These are phyloP conservation scores for Coptotermes formosanus DNA, from an alignment of 1,140 invertebrate species.

Conservation along the genomic window DNA sequence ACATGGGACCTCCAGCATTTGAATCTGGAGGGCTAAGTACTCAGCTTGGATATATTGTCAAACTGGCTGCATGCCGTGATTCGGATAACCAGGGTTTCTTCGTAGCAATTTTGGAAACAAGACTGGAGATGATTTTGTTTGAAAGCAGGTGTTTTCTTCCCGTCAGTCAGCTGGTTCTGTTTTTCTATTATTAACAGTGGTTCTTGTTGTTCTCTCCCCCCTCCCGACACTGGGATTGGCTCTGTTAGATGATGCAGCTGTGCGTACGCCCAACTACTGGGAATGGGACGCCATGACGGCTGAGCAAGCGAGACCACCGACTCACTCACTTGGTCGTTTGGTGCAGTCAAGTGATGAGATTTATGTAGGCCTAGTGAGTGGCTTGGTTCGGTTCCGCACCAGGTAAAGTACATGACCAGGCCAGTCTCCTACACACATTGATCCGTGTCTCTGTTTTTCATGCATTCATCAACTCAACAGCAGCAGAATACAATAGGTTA, in stretches of 20 bases:
- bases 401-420: slow-evolving; percentile 36
- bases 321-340: slow-evolving; percentile 17
- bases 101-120: slow-evolving; percentile 11
- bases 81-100: slow-evolving; percentile 18
- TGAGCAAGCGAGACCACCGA: slow-evolving; percentile 20
- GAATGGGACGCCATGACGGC: background rate
- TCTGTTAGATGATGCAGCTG: slow-evolving; percentile 31
- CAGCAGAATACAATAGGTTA: background rate
- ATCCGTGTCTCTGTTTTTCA: background rate
- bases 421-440: slow-evolving; percentile 34
- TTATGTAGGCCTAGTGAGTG: slow-evolving; percentile 31
- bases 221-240: slow-evolving; percentile 31
- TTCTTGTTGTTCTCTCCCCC: slow-evolving; percentile 17
- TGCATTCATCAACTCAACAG: slow-evolving; percentile 12
- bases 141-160: slow-evolving; percentile 8
- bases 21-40: background rate
- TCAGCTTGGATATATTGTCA: slow-evolving; percentile 13
- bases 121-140: slow-evolving; percentile 12
- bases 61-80: slow-evolving; percentile 26
- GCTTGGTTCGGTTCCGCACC: slow-evolving; percentile 25
- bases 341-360: slow-evolving; percentile 20
- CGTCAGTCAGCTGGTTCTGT: slow-evolving; percentile 13
- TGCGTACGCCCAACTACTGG: slow-evolving; percentile 7
- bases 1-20: background rate
- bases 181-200: background rate